phyloP scores from a whole-genome alignment of 1,140 invertebrate species.

The Diorhabda carinulata region DNA sequence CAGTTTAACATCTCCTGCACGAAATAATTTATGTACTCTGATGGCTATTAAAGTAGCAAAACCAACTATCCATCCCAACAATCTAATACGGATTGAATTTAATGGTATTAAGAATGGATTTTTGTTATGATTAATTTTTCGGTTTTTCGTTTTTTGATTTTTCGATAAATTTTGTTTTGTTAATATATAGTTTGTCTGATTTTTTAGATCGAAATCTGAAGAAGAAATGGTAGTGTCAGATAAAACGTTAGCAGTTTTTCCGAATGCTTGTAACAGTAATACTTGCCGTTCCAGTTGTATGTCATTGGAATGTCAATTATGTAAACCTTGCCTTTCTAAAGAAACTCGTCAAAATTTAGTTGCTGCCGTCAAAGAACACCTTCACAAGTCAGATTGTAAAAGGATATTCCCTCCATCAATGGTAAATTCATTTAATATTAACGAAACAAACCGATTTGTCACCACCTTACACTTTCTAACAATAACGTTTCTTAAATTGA shows the following conservation, averaged over 20 bases:
- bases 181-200: neutral
- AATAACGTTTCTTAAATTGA: too few species aligned
- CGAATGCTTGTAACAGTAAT: conserved; percentile 62
- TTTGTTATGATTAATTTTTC: too few species aligned
- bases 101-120: too few species aligned
- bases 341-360: conserved; percentile 58
- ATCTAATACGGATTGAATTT: too few species aligned
- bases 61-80: too few species aligned
- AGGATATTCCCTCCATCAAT: conserved; percentile 75
- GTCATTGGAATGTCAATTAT: conserved; percentile 69
- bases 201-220: conserved; percentile 47
- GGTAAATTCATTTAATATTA: conserved; percentile 50
- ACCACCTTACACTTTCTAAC: too few species aligned
- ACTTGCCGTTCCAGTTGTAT: conserved; percentile 63
- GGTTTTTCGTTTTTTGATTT: too few species aligned
- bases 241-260: conserved; percentile 76
- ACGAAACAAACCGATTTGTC: too few species aligned
- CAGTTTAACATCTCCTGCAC: too few species aligned
- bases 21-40: too few species aligned
- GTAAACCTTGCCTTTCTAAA: conserved; percentile 69
- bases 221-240: conserved; percentile 68
- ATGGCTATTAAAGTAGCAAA: too few species aligned
- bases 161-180: too few species aligned
- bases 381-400: conserved; percentile 71
- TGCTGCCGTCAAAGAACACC: conserved; percentile 73